Percentiles rank a stretch among this genome's conserved stretches.
These are phyloP conservation scores for Lydus trimaculatus DNA, from an alignment of 2,888 invertebrate species.

Conservation along the genomic window DNA sequence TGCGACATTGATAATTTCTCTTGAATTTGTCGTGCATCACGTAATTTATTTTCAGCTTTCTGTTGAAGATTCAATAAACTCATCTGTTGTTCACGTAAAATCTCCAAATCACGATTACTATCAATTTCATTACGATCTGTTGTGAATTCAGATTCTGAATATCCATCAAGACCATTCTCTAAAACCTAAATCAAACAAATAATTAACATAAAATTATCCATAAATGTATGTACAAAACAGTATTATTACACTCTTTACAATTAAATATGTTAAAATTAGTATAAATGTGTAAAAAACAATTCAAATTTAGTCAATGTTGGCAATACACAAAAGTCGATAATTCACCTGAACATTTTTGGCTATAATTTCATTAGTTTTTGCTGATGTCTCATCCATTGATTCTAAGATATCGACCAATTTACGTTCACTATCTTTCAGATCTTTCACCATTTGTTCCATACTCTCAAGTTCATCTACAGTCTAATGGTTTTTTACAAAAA, in stretches of 20 bases:
- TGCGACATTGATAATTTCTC: slow-evolving; percentile 46
- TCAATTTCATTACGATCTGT: slow-evolving; percentile 45
- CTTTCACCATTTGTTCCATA: slow-evolving; percentile 71
- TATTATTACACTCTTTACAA: not conserved
- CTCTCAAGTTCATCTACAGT: slow-evolving; percentile 62
- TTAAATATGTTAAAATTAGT: not conserved
- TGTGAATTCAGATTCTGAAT: slow-evolving; percentile 39
- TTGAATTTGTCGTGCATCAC: slow-evolving; percentile 54
- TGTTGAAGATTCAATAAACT: slow-evolving; percentile 53
- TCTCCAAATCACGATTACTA: slow-evolving; percentile 49
- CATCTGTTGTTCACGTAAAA: slow-evolving; percentile 52
- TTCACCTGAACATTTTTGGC: slow-evolving; percentile 35
- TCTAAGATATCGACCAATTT: slow-evolving; percentile 69
- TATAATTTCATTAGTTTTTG: slow-evolving; percentile 27
- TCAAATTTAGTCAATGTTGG: not conserved
- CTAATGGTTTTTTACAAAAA: not conserved
- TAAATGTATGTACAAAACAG: not conserved
- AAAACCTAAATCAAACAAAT: slow-evolving; percentile 28
- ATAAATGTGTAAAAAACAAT: not conserved
- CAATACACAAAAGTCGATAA: slow-evolving; percentile 13
- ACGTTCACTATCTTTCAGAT: slow-evolving; percentile 74
- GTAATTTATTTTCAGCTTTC: slow-evolving; percentile 57
- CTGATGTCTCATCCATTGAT: slow-evolving; percentile 45
- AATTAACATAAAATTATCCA: not conserved
- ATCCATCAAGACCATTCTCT: slow-evolving; percentile 46